phyloP scores from a whole-genome alignment of 2,888 invertebrate species.

The Nymphalis polychloros region DNA sequence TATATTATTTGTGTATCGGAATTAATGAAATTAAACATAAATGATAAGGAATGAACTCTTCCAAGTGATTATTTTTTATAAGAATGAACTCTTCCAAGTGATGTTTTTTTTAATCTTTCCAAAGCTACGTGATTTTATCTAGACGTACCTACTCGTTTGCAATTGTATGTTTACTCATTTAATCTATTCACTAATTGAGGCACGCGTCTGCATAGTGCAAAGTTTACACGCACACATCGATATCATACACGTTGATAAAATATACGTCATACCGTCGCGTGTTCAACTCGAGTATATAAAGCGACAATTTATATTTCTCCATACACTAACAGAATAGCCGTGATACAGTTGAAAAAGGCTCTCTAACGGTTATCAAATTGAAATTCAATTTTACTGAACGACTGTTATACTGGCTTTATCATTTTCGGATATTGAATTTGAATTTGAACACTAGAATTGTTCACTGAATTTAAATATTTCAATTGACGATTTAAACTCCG shows the following conservation, averaged over 20 bases:
- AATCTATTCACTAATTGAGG: constrained; percentile 44
- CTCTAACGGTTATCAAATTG: constrained; percentile 17
- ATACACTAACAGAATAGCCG: constrained; percentile 30
- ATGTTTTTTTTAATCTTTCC: too few relatives aligned
- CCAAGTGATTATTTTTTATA: too few relatives aligned
- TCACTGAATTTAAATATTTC: not conserved
- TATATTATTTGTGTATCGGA: too few relatives aligned
- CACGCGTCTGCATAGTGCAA: constrained; percentile 66
- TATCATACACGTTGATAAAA: constrained; percentile 43
- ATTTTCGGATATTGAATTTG: constrained; percentile 3
- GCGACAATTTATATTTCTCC: constrained; percentile 11
- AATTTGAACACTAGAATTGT: not conserved
- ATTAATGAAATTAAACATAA: too few relatives aligned
- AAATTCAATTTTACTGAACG: constrained; percentile 21
- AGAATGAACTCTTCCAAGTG: too few relatives aligned
- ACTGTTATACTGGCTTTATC: not conserved
- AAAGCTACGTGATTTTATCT: too few relatives aligned
- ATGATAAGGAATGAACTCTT: too few relatives aligned
- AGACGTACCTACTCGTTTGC: not conserved
- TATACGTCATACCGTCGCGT: constrained; percentile 41
- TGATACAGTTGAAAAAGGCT: constrained; percentile 24
- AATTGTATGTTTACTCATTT: constrained; percentile 30
- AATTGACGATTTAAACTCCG: not conserved
- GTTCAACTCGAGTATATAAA: constrained; percentile 47
- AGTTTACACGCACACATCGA: constrained; percentile 53